Evolutionary conservation across 2,888 invertebrate species (phyloP), one percentile per base, ranked within the genome.

Genomic region (Caenorhabditis sp.): DNA sequence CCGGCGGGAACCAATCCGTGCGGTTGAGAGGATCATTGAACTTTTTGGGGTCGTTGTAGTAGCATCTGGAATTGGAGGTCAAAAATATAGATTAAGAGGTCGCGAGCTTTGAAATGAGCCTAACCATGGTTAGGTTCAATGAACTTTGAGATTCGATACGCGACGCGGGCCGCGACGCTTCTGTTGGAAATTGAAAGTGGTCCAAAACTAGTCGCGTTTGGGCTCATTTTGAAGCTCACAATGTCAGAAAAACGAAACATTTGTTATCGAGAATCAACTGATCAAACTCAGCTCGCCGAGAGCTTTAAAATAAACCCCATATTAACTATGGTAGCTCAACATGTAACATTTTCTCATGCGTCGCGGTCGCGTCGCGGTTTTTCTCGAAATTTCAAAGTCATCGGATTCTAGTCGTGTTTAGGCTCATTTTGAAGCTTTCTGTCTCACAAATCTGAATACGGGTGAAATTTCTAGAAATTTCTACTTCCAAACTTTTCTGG

Each of bases 101-200:
- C 0, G 12, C 7, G 19, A 59, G 59, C 59, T 38, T 59, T n/a
- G n/a, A 59, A 59, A 59, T 38, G 59, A 59, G 38, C 35, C 59
- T 22, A 31, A 59, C 16, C 31, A 31, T n/a, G 38, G 8, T 22
- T 38, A 22, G 35, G 8, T 19, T 59, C 14, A 12, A 26, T 24
- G 0, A 12, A 54, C 1, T 51, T 24, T 51, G 51, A 47, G n/a
- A 1, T 47, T 47, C 8, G 19, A 47, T 6, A 47, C 47, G 47
- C 47, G n/a, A 12, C 38, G 38, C 47, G 47, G n/a, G 19, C 47
- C 47, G 47, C 47, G n/a, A 47, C 47, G 47, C 47, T 6, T 47
- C 4, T 4, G n/a, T 2, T 12, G 12, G 12, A 10, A 38, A 38
- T 35, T 12, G 47, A 47, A 19, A n/a, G 12, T 47, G 1, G 19